Evolutionary conservation across 2,113 vertebrate species (phyloP), one percentile per base, ranked within the genome.

Genomic region (Macaca mulatta): DNA sequence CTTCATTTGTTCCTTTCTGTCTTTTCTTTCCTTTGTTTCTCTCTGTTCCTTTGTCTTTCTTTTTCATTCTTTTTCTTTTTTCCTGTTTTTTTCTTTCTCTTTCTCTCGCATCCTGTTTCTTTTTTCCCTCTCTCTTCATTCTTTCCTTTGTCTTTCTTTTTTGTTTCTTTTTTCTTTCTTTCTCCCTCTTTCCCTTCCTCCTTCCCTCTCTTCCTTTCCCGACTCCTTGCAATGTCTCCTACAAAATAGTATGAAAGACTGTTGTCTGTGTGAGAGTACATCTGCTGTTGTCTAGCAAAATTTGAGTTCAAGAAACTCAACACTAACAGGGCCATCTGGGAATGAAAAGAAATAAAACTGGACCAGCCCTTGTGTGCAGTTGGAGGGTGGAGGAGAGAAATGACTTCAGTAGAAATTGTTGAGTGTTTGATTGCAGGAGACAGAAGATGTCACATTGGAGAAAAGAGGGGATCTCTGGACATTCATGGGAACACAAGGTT

Each of bases 121-220:
- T 32, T 48, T 48, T 48, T 48, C 48, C 45, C 8, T 45, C 11
- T 48, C 48, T 48, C 16, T 8, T n/a, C 67, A 35, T 3, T n/a
- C 69, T 35, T 23, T 40, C n/a, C 16, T 0, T 70, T 16, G 16
- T 1, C 38, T 11, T 6, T 9, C 20, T 2, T 40, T 18, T 8
- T 12, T 43, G 8, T 2, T 40, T 20, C 22, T 0, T 45, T 23
- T 23, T 9, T 17, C 25, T 6, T 4, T 45, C 40, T 40, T 77
- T 16, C 18, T 0, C 22, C 4, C n/a, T 4, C n/a, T 8, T 1
- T 69, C 32, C 14, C 6, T 69, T 32, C 32, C 16, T 69, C 67
- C 67, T 16, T 69, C 32, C 16, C 57, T 59, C 57, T 69, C 32
- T 17, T 48, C 48, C 48, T 48, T 48, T 48, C 48, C 67, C 14